Conservation (phyloP, 2,888 invertebrate species). For the Lasioglossum oenotherae region DNA sequence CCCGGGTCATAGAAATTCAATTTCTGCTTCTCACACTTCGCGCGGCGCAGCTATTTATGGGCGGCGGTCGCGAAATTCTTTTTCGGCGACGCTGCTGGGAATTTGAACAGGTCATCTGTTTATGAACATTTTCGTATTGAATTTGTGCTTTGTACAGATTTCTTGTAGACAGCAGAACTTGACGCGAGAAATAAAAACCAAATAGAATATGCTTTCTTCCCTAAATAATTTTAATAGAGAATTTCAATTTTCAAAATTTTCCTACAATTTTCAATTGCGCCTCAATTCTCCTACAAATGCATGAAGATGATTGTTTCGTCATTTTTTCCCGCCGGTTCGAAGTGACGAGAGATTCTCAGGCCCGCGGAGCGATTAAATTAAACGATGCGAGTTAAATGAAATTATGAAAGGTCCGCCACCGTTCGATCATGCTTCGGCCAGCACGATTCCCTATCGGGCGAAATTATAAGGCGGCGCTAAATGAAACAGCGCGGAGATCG, state of each 20-base stretch:
- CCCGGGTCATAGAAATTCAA: neutral
- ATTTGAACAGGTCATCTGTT: neutral
- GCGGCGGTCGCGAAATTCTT: neutral
- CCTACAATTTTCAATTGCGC: too few relatives aligned
- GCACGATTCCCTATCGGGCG: neutral
- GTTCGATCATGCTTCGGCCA: neutral
- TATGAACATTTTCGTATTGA: neutral
- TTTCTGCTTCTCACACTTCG: neutral
- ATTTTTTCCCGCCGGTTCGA: neutral
- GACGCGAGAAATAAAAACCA: too few relatives aligned
- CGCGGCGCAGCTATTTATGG: neutral
- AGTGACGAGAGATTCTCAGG: neutral
- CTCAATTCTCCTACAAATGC: too few relatives aligned
- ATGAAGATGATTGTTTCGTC: too few relatives aligned
- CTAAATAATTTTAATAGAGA: too few relatives aligned
- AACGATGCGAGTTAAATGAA: neutral
- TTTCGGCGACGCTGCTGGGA: neutral
- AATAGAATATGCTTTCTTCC: too few relatives aligned
- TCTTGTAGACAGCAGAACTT: too few relatives aligned
- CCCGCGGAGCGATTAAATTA: neutral
- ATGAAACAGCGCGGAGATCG: slow-evolving; percentile 38
- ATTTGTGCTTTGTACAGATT: too few relatives aligned
- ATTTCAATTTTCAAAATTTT: too few relatives aligned
- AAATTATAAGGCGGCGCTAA: slow-evolving; percentile 31
- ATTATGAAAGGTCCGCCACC: neutral